phyloP scores from a whole-genome alignment of 2,888 invertebrate species.

The Sarcophaga carnaria region DNA sequence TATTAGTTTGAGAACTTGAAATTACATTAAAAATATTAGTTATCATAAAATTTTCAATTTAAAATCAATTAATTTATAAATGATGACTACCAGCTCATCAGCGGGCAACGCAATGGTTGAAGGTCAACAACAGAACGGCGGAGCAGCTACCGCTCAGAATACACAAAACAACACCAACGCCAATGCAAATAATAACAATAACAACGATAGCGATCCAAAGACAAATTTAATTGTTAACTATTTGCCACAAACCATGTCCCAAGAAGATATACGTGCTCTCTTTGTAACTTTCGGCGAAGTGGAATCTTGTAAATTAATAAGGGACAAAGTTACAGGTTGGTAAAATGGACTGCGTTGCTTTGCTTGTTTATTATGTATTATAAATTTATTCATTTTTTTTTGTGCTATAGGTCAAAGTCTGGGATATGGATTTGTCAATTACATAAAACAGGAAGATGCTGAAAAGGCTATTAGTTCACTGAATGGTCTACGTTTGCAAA shows the following conservation, averaged over 20 bases:
- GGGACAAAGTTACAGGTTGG: conserved; percentile 96
- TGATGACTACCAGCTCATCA: conserved; percentile 70
- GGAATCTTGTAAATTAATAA: conserved; percentile 97
- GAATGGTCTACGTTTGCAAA: conserved; percentile 98
- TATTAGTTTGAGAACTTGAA: conserved; percentile 21
- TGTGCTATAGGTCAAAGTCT: conserved; percentile 93
- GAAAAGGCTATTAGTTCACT: conserved; percentile 99
- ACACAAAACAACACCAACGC: conserved; percentile 82
- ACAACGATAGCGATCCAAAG: conserved; percentile 88
- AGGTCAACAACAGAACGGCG: conserved; percentile 88
- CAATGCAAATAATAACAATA: conserved; percentile 73
- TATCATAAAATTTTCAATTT: conserved; percentile 38
- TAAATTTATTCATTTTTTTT: neutral
- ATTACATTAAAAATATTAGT: conserved; percentile 49
- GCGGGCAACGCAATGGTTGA: conserved; percentile 82
- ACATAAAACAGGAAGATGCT: conserved; percentile 98
- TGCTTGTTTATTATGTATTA: neutral
- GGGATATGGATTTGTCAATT: conserved; percentile 99
- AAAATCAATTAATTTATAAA: conserved; percentile 65
- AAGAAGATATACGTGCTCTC: conserved; percentile 96
- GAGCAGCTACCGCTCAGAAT: conserved; percentile 66
- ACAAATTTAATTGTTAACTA: conserved; percentile 98
- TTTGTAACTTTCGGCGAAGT: conserved; percentile 98
- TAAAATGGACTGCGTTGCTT: neutral
- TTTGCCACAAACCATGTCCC: conserved; percentile 95